Base-by-base conservation (phyloP, 2,888 invertebrate genomes). In the Napeogenes sylphis region DNA sequence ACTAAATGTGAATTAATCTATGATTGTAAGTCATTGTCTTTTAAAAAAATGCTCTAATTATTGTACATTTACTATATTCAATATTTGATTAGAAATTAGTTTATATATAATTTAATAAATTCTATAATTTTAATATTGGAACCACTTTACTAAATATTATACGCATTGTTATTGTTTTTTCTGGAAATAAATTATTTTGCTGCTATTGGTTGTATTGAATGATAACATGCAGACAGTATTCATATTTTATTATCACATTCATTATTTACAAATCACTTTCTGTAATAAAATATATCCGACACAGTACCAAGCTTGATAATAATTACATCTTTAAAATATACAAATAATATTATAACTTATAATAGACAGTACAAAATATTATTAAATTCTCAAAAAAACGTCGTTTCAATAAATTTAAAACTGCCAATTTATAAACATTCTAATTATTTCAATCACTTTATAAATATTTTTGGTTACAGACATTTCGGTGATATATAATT, bases 201-300 rank as follows among this genome's bases (percentile, higher is more conserved):
- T 63, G 68, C 68, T 62, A 65, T 46, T 14, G 54, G 4, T 55
- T 63, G 64, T 54, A 45, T 61, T 60, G 45, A 47, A 33, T 58
- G 51, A 30, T 38, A 57, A 65, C 56, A 57, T 30, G 53, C 63
- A 63, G 59, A 51, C 46, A 61, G 68, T 63, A 72, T 72, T 69
- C 75, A 74, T 79, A 79, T 75, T 84, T 85, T 82, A 84, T 81
- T 84, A 87, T 87, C 84, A 85, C 85, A 82, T 84, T 82, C 76
- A 80, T 78, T 87, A 88, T 88, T 76, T 89, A 89, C 89, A 89
- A 82, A 83, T 83, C 80, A 84, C 81, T 77, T 78, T 81, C 71
- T 71, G 75, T 82, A 79, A 74, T 78, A 78, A 80, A 80, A 83
- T 78, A 78, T 75, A 79, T 81, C 77, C 73, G 75, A 71, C 78